Percentiles rank a stretch among this genome's conserved stretches.
phyloP scores from a whole-genome alignment of 2,797 vertebrate species.

The Hozukius guyotensis region DNA sequence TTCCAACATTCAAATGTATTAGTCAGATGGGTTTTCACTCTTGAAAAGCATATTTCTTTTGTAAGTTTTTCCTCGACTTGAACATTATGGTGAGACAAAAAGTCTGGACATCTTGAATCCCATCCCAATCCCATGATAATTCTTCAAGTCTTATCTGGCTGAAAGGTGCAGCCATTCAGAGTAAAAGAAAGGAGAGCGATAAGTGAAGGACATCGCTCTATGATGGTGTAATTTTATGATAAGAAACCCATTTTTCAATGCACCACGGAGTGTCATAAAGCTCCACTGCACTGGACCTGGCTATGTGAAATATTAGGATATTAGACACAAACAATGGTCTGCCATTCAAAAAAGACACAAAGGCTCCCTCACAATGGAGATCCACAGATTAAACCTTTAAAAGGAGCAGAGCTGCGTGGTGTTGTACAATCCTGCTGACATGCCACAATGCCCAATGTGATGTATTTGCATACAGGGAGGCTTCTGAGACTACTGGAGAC shows the following conservation, averaged over 20 bases:
- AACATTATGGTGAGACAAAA: background rate
- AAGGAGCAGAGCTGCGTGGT: slow-evolving; percentile 2
- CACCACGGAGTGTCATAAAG: background rate
- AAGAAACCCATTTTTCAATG: slow-evolving; percentile 20
- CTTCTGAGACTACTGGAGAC: background rate
- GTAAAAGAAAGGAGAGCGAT: background rate
- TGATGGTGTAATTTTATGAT: slow-evolving; percentile 14
- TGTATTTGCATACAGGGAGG: slow-evolving; percentile 1
- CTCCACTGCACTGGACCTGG: background rate
- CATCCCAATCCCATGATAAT: background rate
- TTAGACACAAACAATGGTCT: slow-evolving; percentile 7
- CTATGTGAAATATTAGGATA: slow-evolving; percentile 11
- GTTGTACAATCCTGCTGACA: background rate
- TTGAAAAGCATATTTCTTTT: background rate
- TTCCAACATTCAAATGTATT: background rate
- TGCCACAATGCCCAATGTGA: background rate
- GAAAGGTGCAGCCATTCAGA: slow-evolving; percentile 9
- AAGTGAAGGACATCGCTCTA: slow-evolving; percentile 17
- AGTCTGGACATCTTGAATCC: background rate
- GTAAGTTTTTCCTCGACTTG: background rate
- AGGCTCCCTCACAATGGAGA: background rate
- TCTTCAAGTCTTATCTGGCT: slow-evolving; percentile 13
- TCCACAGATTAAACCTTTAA: slow-evolving; percentile 4
- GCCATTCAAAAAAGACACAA: slow-evolving; percentile 25
- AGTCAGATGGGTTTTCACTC: background rate